Evolutionary conservation across 2,888 invertebrate genomes (phyloP), one percentile per base, ranked within the genome.

Genomic region (Auanema freiburgensis): DNA sequence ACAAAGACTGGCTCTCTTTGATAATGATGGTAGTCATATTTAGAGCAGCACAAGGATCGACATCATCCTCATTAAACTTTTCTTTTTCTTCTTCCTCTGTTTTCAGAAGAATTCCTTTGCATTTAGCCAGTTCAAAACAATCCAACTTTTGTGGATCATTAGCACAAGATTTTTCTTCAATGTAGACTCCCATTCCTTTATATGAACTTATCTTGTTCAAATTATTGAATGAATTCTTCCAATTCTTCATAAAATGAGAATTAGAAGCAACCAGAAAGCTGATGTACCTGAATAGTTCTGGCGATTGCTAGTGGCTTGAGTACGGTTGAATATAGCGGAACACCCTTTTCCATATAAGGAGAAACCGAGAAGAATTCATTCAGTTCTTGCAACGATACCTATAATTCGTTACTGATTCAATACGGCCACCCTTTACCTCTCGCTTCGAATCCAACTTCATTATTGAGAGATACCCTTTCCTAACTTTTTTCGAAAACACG

Each of bases 291-390:
- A 18, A n/a, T 50, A 50, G n/a, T n/a, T 14, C 43, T 43, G 14
- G 12, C 14, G 43, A 12, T 12, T 12, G 43, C 12, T 43, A n/a
- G 3, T 24, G 24, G n/a, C 1, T 33, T 21, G 24, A 57, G 25
- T n/a, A 57, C 21, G 3, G 57, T 57, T 33, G 57, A 57, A 23
- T 57, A 57, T 12, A 57, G 33, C 12, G 57, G 49, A 23, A 57
- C n/a, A 1, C 57, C 57, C 5, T 21, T 46, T 6, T 57, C 57
- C 33, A 46, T 46, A 24, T 57, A 57, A n/a, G 57, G 57, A 11
- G 46, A 46, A 11, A 57, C 11, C 16, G 24, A 46, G 49, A 57
- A 49, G 40, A 57, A 49, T 40, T 57, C 12, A 16, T 57, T 50
- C 33, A 25, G 12, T n/a, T 23, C n/a, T 23, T 53, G 23, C 11